Percentiles rank a stretch among this genome's conserved stretches.
These are phyloP conservation scores for Pseudorasbora parva DNA, from an alignment of 2,113 vertebrate genomes.

Conservation along the genomic window DNA sequence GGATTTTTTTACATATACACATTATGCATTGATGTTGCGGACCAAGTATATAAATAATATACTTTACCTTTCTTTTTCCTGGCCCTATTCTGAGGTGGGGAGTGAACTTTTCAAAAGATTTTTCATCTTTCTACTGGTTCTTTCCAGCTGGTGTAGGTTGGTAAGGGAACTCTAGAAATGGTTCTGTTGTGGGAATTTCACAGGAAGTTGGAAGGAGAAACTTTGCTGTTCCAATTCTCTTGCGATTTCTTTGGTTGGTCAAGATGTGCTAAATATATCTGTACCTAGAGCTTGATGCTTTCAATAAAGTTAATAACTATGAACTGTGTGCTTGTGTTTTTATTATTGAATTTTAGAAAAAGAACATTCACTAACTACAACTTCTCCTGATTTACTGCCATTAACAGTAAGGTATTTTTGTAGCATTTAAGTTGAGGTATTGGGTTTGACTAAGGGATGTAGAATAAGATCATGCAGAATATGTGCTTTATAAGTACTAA, in stretches of 20 bases:
- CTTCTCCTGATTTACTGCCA: too few species aligned
- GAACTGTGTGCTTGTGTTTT: conserved; percentile 50
- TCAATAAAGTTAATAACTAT: conserved; percentile 67
- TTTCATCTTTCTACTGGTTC: conserved; percentile 20
- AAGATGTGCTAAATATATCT: conserved; percentile 83
- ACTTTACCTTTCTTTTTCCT: conserved; percentile 45
- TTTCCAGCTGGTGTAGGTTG: neutral
- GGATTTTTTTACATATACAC: conserved; percentile 52
- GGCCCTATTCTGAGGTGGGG: conserved; percentile 14
- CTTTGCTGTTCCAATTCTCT: conserved; percentile 78
- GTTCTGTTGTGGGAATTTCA: conserved; percentile 49
- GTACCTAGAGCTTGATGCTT: conserved; percentile 80
- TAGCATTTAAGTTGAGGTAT: too few species aligned
- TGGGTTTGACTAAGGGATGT: too few species aligned
- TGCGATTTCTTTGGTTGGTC: conserved; percentile 79
- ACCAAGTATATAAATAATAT: conserved; percentile 65
- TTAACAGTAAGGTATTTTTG: too few species aligned
- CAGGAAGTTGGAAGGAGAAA: conserved; percentile 68
- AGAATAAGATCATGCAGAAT: too few species aligned
- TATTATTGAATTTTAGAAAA: neutral
- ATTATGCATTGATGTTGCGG: conserved; percentile 67
- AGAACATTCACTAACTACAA: too few species aligned
- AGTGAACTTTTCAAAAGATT: conserved; percentile 45
- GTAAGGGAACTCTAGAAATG: neutral
- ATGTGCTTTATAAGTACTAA: too few species aligned